These are phyloP conservation scores for Agonopterix heracliana DNA, from an alignment of 2,888 invertebrate genomes.

Conservation along the genomic window DNA sequence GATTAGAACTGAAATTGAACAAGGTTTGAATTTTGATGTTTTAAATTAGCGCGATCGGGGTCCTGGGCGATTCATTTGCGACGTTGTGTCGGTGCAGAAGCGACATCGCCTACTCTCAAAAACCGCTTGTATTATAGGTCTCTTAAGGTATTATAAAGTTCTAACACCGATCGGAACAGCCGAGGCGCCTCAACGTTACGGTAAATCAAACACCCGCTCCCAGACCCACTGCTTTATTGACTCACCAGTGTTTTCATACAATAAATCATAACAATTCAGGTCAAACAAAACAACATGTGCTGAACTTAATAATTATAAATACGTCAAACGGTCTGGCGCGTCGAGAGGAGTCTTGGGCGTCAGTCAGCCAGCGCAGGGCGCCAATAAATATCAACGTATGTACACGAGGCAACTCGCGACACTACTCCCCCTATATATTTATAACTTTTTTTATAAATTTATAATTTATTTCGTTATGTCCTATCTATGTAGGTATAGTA, in stretches of 20 bases:
- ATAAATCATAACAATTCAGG: slow-evolving; percentile 75
- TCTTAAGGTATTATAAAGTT: too few relatives aligned
- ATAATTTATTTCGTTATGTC: slow-evolving; percentile 73
- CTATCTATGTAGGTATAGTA: slow-evolving; percentile 68
- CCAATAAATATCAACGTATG: slow-evolving; percentile 72
- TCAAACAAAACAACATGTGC: slow-evolving; percentile 75
- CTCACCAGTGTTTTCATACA: slow-evolving; percentile 75
- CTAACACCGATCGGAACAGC: too few relatives aligned
- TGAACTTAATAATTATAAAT: slow-evolving; percentile 64
- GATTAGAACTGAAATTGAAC: too few relatives aligned
- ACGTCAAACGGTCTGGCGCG: slow-evolving; percentile 64
- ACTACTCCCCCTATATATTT: slow-evolving; percentile 55
- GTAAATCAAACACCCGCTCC: slow-evolving; percentile 71
- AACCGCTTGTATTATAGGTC: too few relatives aligned
- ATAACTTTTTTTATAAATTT: slow-evolving; percentile 64
- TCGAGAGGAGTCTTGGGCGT: slow-evolving; percentile 34
- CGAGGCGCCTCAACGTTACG: background rate
- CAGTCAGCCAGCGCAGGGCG: slow-evolving; percentile 47
- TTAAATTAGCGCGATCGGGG: too few relatives aligned
- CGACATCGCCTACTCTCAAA: too few relatives aligned
- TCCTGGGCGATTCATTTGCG: too few relatives aligned
- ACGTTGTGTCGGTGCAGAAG: too few relatives aligned
- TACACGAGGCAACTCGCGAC: slow-evolving; percentile 66
- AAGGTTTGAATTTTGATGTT: too few relatives aligned
- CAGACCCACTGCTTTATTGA: slow-evolving; percentile 77